phyloP scores from a whole-genome alignment of 2,113 vertebrate genomes.

The Neomonachus schauinslandi region DNA sequence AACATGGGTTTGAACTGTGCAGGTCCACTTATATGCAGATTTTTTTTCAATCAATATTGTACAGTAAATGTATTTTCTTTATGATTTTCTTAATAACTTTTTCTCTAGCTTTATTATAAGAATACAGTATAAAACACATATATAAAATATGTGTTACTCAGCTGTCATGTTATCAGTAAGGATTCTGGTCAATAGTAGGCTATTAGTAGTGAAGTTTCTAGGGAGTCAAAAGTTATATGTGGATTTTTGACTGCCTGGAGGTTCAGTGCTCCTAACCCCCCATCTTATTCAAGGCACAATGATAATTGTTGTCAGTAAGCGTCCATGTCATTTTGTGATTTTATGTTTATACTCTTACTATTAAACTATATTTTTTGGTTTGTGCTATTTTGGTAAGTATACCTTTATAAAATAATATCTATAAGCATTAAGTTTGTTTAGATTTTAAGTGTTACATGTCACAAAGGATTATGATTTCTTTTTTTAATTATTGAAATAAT shows the following conservation, averaged over 20 bases:
- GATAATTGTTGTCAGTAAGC: background rate
- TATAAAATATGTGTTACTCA: background rate
- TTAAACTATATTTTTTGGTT: background rate
- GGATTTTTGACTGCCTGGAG: background rate
- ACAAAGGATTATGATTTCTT: background rate
- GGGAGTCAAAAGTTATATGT: background rate
- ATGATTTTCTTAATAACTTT: background rate
- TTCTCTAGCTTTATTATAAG: background rate
- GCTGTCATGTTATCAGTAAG: background rate
- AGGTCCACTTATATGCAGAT: background rate
- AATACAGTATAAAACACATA: background rate
- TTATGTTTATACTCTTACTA: background rate
- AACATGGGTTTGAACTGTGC: background rate
- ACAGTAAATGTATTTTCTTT: background rate
- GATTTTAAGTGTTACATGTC: background rate
- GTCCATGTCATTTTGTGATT: background rate
- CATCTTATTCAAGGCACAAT: background rate
- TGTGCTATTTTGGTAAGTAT: slow-evolving; percentile 14
- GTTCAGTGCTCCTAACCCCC: background rate
- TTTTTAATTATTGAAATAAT: slow-evolving; percentile 29
- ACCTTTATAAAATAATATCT: slow-evolving; percentile 23
- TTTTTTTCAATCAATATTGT: background rate
- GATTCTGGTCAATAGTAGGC: background rate
- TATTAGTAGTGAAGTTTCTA: background rate
- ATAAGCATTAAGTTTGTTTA: background rate